Evolutionary conservation across 2,113 vertebrate species (phyloP).

Genomic region (Ochotona princeps): DNA sequence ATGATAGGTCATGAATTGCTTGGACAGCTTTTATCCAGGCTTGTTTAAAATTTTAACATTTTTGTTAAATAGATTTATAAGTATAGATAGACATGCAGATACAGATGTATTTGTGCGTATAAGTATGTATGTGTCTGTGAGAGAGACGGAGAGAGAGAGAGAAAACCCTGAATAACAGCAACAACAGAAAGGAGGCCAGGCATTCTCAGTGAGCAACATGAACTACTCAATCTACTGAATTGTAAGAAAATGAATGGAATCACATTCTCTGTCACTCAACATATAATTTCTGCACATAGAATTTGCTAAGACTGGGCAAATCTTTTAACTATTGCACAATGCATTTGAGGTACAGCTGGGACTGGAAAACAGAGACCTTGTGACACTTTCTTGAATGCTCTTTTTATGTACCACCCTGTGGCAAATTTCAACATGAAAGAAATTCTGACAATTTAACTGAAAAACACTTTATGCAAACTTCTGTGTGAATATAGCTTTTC

Average conservation of each 20-base stretch:
- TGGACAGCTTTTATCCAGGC: neutral
- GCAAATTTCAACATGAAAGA: constrained; percentile 63
- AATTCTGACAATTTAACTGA: constrained; percentile 62
- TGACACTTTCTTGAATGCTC: constrained; percentile 57
- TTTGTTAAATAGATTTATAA: neutral
- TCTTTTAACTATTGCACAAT: constrained; percentile 52
- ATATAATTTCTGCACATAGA: constrained; percentile 62
- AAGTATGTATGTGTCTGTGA: no score
- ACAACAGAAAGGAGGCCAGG: neutral
- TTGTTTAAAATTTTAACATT: neutral
- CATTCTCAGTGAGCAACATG: neutral
- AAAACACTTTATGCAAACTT: constrained; percentile 44
- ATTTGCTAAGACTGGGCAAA: constrained; percentile 48
- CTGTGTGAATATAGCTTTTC: constrained; percentile 63
- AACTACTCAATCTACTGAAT: constrained; percentile 51
- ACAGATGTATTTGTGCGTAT: no score
- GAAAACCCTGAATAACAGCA: neutral
- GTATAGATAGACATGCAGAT: no score
- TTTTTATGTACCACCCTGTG: constrained; percentile 53
- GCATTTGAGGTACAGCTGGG: constrained; percentile 40
- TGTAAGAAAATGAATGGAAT: constrained; percentile 47
- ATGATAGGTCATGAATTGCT: neutral
- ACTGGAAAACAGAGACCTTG: constrained; percentile 52
- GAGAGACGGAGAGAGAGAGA: no score
- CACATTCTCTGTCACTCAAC: constrained; percentile 50